Evolutionary conservation across 2,888 invertebrate species (phyloP).

Genomic region (Xestia c-nigrum): DNA sequence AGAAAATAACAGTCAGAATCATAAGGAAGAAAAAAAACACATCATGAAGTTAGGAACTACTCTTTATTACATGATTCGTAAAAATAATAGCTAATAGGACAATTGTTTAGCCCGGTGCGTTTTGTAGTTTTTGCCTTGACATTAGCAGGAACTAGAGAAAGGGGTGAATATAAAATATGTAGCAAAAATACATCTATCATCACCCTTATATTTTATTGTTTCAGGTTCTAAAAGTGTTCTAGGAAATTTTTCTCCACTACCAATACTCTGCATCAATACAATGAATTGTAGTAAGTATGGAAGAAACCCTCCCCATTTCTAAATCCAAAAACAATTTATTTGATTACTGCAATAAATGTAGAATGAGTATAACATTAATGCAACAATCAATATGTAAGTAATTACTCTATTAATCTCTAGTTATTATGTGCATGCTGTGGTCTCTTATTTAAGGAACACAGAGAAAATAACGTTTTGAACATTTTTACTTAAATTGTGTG

Average conservation of each 20-base stretch:
- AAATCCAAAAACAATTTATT: too few relatives aligned
- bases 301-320: too few relatives aligned
- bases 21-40: conserved; percentile 3
- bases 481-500: background rate
- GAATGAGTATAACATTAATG: too few relatives aligned
- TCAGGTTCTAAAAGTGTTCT: background rate
- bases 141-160: background rate
- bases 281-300: too few relatives aligned
- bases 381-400: background rate
- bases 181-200: background rate
- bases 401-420: background rate
- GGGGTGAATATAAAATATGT: background rate
- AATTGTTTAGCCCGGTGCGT: accelerated
- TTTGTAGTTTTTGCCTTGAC: background rate
- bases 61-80: conserved; percentile 11
- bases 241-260: background rate
- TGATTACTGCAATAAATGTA: background rate
- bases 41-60: conserved; percentile 22
- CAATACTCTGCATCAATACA: background rate
- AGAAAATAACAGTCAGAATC: background rate
- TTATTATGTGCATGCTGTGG: too few relatives aligned
- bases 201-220: background rate
- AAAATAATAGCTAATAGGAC: too few relatives aligned
- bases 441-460: too few relatives aligned
- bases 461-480: background rate